Conservation (phyloP, 2,888 invertebrate species). For the Synanthedon myopaeformis region DNA sequence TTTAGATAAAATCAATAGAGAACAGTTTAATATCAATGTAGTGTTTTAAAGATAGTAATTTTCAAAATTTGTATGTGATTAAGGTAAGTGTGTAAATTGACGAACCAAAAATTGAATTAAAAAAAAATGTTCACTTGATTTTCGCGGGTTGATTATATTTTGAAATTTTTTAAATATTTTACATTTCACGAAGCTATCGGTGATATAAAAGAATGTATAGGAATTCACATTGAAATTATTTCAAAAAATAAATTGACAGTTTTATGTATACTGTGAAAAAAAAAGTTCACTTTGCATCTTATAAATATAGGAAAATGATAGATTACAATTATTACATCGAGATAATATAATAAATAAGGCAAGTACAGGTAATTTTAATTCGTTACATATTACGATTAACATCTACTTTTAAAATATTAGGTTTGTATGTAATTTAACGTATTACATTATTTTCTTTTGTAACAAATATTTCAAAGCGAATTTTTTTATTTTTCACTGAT, state of each 20-base stretch:
- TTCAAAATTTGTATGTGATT: constrained; percentile 32
- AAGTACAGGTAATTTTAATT: constrained; percentile 62
- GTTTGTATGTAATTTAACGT: constrained; percentile 25
- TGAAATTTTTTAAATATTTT: too few relatives aligned
- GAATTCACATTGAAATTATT: too few relatives aligned
- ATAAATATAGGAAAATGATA: constrained; percentile 10
- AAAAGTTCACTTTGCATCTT: neutral
- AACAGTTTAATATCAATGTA: constrained; percentile 22
- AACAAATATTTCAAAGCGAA: too few relatives aligned
- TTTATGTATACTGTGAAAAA: too few relatives aligned
- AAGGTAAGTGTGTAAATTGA: constrained; percentile 2
- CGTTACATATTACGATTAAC: constrained; percentile 45
- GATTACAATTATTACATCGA: constrained; percentile 44
- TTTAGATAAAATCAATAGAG: constrained; percentile 24
- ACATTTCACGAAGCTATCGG: too few relatives aligned
- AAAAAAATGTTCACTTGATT: neutral
- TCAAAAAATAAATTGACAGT: too few relatives aligned
- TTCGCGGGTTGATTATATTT: too few relatives aligned
- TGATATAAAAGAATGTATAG: too few relatives aligned
- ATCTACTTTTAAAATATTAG: constrained; percentile 50
- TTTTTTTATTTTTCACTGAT: too few relatives aligned
- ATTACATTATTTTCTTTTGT: too few relatives aligned
- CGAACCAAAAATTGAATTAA: neutral
- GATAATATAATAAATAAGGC: constrained; percentile 52
- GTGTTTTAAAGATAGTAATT: constrained; percentile 22